Evolutionary conservation across 2,797 vertebrate species (phyloP).

Genomic region (Rhyacichthys aspro): DNA sequence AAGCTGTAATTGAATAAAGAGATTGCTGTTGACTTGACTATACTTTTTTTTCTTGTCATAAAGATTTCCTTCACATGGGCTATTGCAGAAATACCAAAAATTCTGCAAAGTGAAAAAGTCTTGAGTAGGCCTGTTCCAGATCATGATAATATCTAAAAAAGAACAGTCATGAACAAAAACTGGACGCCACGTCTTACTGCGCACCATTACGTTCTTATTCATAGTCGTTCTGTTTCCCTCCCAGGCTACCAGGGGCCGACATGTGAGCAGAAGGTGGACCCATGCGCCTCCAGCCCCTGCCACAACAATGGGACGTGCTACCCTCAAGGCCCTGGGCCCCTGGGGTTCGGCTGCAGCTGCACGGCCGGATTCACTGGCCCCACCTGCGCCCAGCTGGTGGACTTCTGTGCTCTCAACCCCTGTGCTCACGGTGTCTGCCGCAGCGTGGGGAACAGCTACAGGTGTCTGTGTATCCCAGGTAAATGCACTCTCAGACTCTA

Average conservation of each 20-base stretch:
- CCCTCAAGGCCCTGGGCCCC: conserved; percentile 78
- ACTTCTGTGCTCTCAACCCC: conserved; percentile 96
- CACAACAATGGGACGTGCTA: conserved; percentile 95
- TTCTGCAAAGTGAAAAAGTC: too few relatives aligned
- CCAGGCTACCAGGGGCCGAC: conserved; percentile 87
- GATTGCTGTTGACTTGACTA: too few relatives aligned
- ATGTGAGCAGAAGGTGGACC: conserved; percentile 92
- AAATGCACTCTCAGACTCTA: conserved; percentile 8
- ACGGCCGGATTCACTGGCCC: conserved; percentile 91
- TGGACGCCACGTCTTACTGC: too few relatives aligned
- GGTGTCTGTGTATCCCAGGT: conserved; percentile 97
- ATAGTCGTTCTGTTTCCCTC: background rate
- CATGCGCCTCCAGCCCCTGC: conserved; percentile 89
- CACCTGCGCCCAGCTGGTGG: conserved; percentile 90
- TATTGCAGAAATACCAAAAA: too few relatives aligned
- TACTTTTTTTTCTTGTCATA: too few relatives aligned
- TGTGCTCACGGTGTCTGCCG: conserved; percentile 95
- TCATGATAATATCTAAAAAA: too few relatives aligned
- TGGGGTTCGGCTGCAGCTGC: conserved; percentile 90
- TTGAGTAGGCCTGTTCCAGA: too few relatives aligned
- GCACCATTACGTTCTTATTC: background rate
- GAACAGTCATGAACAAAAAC: too few relatives aligned
- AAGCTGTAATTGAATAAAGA: too few relatives aligned
- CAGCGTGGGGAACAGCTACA: conserved; percentile 95
- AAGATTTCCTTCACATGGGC: too few relatives aligned